phyloP scores from a whole-genome alignment of 2,113 vertebrate genomes.

The Phasianus colchicus region DNA sequence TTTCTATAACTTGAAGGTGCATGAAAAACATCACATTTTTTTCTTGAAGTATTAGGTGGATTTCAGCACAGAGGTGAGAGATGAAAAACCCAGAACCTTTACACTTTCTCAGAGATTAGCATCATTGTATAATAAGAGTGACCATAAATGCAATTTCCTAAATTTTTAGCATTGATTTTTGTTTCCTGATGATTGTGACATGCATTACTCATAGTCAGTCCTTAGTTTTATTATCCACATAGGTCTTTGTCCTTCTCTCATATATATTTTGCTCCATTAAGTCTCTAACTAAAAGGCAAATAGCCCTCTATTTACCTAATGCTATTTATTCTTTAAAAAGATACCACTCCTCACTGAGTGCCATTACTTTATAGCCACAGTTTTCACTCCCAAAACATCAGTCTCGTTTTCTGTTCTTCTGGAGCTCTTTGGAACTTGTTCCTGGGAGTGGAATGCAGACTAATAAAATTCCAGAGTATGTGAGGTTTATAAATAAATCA shows the following conservation, averaged over 20 bases:
- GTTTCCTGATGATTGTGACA: neutral
- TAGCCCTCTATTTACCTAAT: neutral
- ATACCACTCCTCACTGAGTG: neutral
- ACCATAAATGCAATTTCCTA: neutral
- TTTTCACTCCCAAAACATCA: neutral
- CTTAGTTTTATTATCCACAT: neutral
- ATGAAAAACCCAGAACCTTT: neutral
- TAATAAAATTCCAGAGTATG: slow-evolving; percentile 33
- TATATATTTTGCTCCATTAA: accelerated
- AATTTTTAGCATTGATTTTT: neutral
- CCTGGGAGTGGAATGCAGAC: slow-evolving; percentile 43
- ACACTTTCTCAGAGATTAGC: neutral
- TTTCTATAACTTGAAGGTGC: neutral
- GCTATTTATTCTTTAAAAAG: neutral
- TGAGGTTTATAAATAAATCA: slow-evolving; percentile 43
- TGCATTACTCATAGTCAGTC: neutral
- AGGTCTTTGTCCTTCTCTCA: neutral
- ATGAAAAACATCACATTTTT: neutral
- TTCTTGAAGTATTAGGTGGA: slow-evolving; percentile 16
- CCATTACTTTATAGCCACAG: neutral
- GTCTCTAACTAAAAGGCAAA: neutral
- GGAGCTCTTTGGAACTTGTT: slow-evolving; percentile 28
- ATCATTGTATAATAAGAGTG: neutral
- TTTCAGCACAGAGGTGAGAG: neutral
- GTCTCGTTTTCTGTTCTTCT: neutral